Evolutionary conservation across 2,113 vertebrate genomes (phyloP), one percentile per base, ranked within the genome.

Genomic region (Atherinomorus stipes): DNA sequence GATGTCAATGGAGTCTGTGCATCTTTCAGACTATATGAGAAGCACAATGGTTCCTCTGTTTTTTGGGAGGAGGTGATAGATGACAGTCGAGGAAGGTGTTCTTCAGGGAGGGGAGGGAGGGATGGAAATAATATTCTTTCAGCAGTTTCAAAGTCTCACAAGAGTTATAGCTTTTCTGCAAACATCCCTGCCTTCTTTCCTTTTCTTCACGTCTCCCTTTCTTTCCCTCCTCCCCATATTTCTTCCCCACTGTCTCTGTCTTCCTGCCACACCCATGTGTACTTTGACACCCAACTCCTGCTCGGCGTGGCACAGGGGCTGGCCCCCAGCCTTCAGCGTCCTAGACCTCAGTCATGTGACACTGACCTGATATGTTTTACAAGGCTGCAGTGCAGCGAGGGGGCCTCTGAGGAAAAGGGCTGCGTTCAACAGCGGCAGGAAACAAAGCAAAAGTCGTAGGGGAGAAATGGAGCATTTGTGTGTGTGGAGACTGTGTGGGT

Each of bases 331-430:
- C 71, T 57, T 62, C 70, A 23, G 80, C 52, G 76, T 88, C 88
- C 86, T 88, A 85, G 86, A 90, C 88, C 91, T 83, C 47, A 74
- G 86, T 90, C 89, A 89, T 87, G 86, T 91, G 89, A 90, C 54
- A 26, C 77, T 88, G 91, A 92, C 90, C 90, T 78, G 84, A 82
- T 74, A 88, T 90, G 91, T 91, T 90, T 92, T 91, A 92, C 91
- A 91, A 92, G 90, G 83, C 84, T 82, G 85, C 85, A 58, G 78
- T 63, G 82, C 75, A 83, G 70, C 22, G 40, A 60, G 28, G 86
- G 85, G 85, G 80, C 74, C 86, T 88, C 89, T 25, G 69, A 79
- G 89, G 91, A 80, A 85, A 88, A 82, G 68, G 77, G 76, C 76
- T 81, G 81, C 74, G 64, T 68, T 87, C 76, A 84, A 51, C 78